Percentiles rank a stretch among this genome's conserved stretches.
phyloP scores from a whole-genome alignment of 2,113 vertebrate genomes.

The Telmatochromis sp. region DNA sequence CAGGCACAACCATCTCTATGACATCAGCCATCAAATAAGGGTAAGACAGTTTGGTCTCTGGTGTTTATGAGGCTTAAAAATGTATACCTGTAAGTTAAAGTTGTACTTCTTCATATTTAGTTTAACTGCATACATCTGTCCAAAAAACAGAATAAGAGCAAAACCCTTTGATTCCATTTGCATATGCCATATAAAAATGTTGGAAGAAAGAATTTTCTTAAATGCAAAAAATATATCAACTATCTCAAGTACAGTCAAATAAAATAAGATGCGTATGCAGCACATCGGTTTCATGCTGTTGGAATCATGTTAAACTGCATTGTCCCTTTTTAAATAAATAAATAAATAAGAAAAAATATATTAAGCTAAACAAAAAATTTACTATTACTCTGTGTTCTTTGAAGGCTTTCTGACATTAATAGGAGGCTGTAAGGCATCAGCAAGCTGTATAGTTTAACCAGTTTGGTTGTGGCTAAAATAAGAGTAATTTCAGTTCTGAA shows the following conservation, averaged over 20 bases:
- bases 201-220: background rate
- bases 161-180: background rate
- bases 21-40: slow-evolving; percentile 83
- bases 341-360: background rate
- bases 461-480: background rate
- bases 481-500: background rate
- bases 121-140: background rate
- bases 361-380: background rate
- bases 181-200: background rate
- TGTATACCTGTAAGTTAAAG: background rate
- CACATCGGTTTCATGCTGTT: background rate
- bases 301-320: background rate
- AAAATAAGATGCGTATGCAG: background rate
- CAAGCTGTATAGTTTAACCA: background rate
- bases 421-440: background rate
- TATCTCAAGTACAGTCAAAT: background rate
- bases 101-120: background rate
- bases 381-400: background rate
- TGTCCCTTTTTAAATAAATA: background rate
- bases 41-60: slow-evolving; percentile 57
- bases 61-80: background rate
- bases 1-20: slow-evolving; percentile 83
- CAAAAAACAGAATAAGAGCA: background rate
- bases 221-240: background rate
- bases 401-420: background rate